Evolutionary conservation across 2,113 vertebrate genomes (phyloP).

Genomic region (Apteryx owenii): DNA sequence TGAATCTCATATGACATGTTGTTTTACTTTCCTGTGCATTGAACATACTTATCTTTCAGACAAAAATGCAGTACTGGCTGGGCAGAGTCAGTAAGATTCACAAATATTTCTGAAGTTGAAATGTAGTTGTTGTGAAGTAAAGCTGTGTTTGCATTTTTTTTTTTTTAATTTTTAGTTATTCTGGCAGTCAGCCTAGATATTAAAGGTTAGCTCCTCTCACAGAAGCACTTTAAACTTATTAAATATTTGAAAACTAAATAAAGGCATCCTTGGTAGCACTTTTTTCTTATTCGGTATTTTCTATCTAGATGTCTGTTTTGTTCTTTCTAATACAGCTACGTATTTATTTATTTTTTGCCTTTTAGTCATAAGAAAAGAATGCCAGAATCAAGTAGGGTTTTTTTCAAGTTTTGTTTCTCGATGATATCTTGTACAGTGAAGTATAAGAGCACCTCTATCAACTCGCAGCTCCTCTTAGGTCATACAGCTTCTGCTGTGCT

Average conservation of each 20-base stretch:
- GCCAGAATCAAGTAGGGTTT: neutral
- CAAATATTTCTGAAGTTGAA: neutral
- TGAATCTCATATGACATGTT: neutral
- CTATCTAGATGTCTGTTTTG: neutral
- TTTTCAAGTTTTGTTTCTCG: neutral
- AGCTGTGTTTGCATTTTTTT: neutral
- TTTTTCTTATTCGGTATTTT: neutral
- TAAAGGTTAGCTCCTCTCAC: slow-evolving; percentile 36
- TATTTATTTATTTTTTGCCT: neutral
- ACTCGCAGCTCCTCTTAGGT: neutral
- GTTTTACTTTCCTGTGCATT: neutral
- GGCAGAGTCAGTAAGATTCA: neutral
- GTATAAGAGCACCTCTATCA: neutral
- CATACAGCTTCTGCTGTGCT: neutral
- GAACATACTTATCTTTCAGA: neutral
- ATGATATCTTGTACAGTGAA: neutral
- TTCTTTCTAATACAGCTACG: neutral
- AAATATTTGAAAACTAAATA: slow-evolving; percentile 14
- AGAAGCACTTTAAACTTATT: neutral
- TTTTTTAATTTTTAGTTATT: neutral
- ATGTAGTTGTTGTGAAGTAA: neutral
- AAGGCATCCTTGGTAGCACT: neutral
- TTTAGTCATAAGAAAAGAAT: neutral
- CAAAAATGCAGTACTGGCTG: neutral
- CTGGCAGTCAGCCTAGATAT: neutral